Evolutionary conservation across 2,797 vertebrate genomes (phyloP).

Genomic region (Anguilla obscura): DNA sequence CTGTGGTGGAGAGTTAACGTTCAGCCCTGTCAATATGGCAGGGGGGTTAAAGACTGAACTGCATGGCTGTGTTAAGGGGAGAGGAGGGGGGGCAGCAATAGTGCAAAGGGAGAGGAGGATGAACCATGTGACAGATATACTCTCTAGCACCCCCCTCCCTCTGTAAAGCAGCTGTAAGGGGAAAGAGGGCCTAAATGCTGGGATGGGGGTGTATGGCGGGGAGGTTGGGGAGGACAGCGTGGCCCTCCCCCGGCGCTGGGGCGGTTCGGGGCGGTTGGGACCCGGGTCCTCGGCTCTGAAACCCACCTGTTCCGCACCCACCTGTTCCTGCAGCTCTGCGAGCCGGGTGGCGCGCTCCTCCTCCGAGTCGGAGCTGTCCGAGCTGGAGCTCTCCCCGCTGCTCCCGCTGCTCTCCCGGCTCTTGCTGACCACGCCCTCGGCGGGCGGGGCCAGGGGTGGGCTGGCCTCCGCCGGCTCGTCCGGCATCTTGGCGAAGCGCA

Average conservation of each 20-base stretch:
- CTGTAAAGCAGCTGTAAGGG: background rate
- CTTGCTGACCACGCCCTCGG: slow-evolving; percentile 67
- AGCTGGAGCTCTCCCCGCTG: slow-evolving; percentile 74
- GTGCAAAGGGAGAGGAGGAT: background rate
- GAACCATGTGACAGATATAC: background rate
- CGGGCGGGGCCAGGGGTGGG: slow-evolving; percentile 50
- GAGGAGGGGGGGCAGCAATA: slow-evolving; percentile 1
- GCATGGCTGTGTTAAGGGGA: slow-evolving; percentile 13
- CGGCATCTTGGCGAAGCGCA: slow-evolving; percentile 91
- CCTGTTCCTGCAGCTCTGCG: slow-evolving; percentile 88
- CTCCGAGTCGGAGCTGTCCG: slow-evolving; percentile 77
- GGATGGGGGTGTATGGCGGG: background rate
- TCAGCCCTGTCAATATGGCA: slow-evolving; percentile 29
- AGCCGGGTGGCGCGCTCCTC: slow-evolving; percentile 80
- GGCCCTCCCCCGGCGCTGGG: slow-evolving; percentile 12
- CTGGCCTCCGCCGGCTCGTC: slow-evolving; percentile 77
- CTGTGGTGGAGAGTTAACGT: slow-evolving; percentile 51
- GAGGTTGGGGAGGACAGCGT: background rate
- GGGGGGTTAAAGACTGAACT: background rate
- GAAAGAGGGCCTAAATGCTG: background rate
- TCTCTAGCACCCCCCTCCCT: slow-evolving; percentile 1
- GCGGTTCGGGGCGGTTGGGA: background rate
- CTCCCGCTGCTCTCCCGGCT: slow-evolving; percentile 76
- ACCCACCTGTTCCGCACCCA: slow-evolving; percentile 81
- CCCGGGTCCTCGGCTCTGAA: slow-evolving; percentile 47